phyloP scores from a whole-genome alignment of 2,888 invertebrate genomes.

The Caenorhabditis sp. region DNA sequence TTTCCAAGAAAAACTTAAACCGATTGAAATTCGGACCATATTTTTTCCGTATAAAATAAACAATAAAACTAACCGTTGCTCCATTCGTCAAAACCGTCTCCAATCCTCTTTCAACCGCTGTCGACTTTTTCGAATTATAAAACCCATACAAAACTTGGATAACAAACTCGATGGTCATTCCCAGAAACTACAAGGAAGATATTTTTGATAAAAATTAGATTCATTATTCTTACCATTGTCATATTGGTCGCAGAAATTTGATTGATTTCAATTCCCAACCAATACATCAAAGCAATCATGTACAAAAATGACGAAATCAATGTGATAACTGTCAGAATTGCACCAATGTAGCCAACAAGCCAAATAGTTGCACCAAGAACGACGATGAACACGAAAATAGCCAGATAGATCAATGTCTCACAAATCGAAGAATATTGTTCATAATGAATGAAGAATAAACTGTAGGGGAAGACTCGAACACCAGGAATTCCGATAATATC shows the following conservation, averaged over 20 bases:
- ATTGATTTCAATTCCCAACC: conserved; percentile 22
- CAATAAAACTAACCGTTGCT: conserved; percentile 12
- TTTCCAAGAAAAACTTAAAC: neutral
- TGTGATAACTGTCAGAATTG: conserved; percentile 16
- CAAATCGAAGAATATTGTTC: conserved; percentile 22
- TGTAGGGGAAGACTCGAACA: neutral
- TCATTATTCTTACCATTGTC: conserved; percentile 17
- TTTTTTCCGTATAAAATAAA: too few relatives aligned
- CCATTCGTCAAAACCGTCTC: conserved; percentile 21
- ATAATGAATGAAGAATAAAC: conserved; percentile 32
- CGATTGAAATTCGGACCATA: too few relatives aligned
- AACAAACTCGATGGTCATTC: conserved; percentile 35
- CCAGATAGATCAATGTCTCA: conserved; percentile 15
- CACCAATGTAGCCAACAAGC: conserved; percentile 20
- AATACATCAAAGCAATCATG: conserved; percentile 24
- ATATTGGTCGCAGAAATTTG: conserved; percentile 27
- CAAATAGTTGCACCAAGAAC: conserved; percentile 19
- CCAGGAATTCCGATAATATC: neutral
- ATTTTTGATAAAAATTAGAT: too few relatives aligned
- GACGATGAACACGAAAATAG: conserved; percentile 20
- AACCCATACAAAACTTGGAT: conserved; percentile 32
- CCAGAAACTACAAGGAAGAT: conserved; percentile 15
- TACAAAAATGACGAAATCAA: conserved; percentile 28
- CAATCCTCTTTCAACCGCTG: conserved; percentile 17
- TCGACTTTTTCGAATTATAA: conserved; percentile 28